Evolutionary conservation across 2,888 invertebrate species (phyloP).

Genomic region (Eupithecia inturbata): DNA sequence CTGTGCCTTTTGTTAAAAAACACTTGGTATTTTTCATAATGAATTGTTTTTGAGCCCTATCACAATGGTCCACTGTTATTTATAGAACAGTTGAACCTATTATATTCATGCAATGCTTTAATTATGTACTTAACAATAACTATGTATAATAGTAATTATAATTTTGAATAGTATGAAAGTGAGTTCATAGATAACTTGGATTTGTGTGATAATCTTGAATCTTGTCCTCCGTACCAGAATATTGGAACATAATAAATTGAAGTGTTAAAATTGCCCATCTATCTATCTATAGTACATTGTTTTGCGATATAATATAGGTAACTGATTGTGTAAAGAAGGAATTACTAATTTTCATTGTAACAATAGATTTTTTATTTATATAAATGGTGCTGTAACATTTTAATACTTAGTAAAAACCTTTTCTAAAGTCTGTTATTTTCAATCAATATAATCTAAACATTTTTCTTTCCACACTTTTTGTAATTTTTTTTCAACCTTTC

Average conservation of each 20-base stretch:
- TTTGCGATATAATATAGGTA: neutral
- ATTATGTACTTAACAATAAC: constrained; percentile 4
- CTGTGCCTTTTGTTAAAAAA: neutral
- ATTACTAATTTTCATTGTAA: constrained; percentile 9
- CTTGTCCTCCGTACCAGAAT: neutral
- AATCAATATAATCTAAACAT: constrained; percentile 60
- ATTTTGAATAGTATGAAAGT: neutral
- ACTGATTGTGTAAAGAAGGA: neutral
- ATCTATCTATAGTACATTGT: neutral
- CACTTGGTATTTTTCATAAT: too few relatives aligned
- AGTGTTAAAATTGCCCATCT: neutral
- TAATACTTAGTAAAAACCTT: constrained; percentile 44
- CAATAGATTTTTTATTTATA: constrained; percentile 49
- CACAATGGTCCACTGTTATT: neutral
- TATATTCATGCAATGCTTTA: neutral
- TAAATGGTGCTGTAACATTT: constrained; percentile 70
- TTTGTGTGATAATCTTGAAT: neutral
- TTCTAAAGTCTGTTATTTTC: constrained; percentile 21
- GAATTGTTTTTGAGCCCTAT: too few relatives aligned
- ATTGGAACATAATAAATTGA: neutral
- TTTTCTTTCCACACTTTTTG: constrained; percentile 75
- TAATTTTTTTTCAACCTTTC: constrained; percentile 70
- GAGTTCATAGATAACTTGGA: neutral
- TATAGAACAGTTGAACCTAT: neutral
- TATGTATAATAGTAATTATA: neutral